These are phyloP conservation scores for Caenorhabditis sp. DNA, from an alignment of 2,888 invertebrate species.

Conservation along the genomic window DNA sequence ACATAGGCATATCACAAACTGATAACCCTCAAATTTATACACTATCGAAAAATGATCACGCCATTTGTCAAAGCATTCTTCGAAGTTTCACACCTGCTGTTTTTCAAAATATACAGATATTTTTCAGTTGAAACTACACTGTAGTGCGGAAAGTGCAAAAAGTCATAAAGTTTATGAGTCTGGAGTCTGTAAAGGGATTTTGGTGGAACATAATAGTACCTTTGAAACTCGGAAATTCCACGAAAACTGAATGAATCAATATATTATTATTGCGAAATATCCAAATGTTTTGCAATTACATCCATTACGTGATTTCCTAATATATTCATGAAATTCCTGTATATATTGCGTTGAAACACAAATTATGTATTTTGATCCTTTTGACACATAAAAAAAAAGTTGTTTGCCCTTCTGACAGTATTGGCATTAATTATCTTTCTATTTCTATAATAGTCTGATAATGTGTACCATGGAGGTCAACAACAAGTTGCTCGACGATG, in stretches of 20 bases:
- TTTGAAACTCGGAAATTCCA: too few species aligned
- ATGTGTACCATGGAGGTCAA: too few species aligned
- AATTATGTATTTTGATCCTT: neutral
- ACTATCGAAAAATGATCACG: slow-evolving; percentile 34
- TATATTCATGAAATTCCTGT: neutral
- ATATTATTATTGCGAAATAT: too few species aligned
- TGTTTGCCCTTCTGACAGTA: neutral
- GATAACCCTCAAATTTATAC: slow-evolving; percentile 17
- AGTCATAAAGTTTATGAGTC: too few species aligned
- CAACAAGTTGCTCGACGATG: too few species aligned
- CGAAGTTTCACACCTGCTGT: slow-evolving; percentile 16
- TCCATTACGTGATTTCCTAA: neutral
- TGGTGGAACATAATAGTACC: too few species aligned
- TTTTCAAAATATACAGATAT: neutral
- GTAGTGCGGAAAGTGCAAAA: too few species aligned
- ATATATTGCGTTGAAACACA: neutral
- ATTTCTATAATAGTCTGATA: too few species aligned
- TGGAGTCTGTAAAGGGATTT: too few species aligned
- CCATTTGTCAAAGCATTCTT: slow-evolving; percentile 17
- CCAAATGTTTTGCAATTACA: neutral
- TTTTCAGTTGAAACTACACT: neutral
- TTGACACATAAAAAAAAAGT: neutral
- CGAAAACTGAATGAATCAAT: too few species aligned
- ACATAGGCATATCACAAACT: slow-evolving; percentile 12
- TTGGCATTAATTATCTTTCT: too few species aligned